Evolutionary conservation across 2,113 vertebrate genomes (phyloP).

Genomic region (Solenodon paradoxus): DNA sequence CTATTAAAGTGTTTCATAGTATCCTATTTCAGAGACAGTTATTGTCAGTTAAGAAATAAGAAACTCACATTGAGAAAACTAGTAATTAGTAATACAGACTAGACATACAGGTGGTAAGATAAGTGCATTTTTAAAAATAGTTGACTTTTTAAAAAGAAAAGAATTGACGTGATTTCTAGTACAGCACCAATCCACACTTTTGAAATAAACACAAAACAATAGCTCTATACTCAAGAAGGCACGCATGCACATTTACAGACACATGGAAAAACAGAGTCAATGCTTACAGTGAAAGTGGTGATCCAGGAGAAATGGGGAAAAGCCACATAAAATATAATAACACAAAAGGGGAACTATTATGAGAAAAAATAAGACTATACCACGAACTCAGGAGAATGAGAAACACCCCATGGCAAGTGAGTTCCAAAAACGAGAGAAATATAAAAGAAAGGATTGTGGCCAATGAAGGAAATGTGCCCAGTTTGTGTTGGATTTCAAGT

Average conservation of each 20-base stretch:
- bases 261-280: background rate
- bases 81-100: background rate
- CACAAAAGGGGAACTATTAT: background rate
- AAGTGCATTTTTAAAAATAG: background rate
- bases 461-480: background rate
- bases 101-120: background rate
- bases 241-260: background rate
- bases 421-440: background rate
- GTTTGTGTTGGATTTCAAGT: background rate
- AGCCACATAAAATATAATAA: background rate
- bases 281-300: background rate
- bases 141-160: background rate
- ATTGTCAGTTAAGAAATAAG: background rate
- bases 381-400: background rate
- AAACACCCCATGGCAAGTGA: background rate
- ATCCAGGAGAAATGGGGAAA: background rate
- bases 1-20: too few species aligned
- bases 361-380: background rate
- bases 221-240: background rate
- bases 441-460: background rate
- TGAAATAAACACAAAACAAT: background rate
- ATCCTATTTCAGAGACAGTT: too few species aligned
- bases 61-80: background rate
- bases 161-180: background rate
- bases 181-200: background rate